These are phyloP conservation scores for Drosophila cognata DNA, from an alignment of 2,888 invertebrate species.

Conservation along the genomic window DNA sequence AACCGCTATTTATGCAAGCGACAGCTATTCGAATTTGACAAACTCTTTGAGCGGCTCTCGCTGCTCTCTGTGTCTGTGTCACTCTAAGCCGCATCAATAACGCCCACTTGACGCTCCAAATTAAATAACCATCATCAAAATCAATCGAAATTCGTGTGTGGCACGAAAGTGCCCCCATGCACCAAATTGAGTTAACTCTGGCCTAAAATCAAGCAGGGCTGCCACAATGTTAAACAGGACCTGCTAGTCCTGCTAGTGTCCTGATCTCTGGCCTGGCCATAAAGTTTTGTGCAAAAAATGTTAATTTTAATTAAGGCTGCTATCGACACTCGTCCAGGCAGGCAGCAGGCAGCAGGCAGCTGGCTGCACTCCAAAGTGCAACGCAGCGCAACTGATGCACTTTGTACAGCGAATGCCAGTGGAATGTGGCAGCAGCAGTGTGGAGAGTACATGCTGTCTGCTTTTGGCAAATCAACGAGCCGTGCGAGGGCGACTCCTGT, in stretches of 20 bases:
- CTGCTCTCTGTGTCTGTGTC: conserved; percentile 7
- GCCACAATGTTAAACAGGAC: conserved; percentile 59
- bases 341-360: conserved; percentile 19
- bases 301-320: conserved; percentile 80
- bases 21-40: neutral
- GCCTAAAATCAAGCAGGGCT: conserved; percentile 69
- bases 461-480: conserved; percentile 70
- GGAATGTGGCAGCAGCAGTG: conserved; percentile 6
- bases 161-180: conserved; percentile 8
- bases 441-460: conserved; percentile 50
- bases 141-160: conserved; percentile 63
- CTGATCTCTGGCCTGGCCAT: conserved; percentile 37
- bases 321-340: conserved; percentile 70
- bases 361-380: conserved; percentile 74
- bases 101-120: conserved; percentile 75
- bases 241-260: conserved; percentile 27
- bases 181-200: conserved; percentile 77
- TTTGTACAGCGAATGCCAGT: conserved; percentile 51
- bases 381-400: conserved; percentile 81
- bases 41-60: conserved; percentile 30
- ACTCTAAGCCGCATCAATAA: conserved; percentile 72
- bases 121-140: conserved; percentile 80
- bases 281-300: conserved; percentile 77
- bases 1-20: neutral
- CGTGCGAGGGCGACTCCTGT: conserved; percentile 38